Evolutionary conservation across 30 jellyfish, hydroid and myxozoan species (phyloP).

Genomic region (Pseudorhiza aurosa): DNA sequence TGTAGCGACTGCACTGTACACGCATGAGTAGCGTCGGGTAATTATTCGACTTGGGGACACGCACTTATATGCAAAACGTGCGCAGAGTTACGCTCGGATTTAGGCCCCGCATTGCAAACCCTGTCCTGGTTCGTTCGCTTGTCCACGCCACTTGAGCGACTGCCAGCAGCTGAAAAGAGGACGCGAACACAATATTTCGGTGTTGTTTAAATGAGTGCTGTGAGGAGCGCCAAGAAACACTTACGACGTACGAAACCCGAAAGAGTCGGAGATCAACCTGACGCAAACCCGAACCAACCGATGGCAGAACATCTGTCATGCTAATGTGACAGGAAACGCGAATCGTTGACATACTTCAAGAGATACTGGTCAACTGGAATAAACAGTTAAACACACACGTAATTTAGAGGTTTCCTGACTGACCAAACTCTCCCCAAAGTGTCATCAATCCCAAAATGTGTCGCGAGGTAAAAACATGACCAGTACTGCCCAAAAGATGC

Average conservation of each 20-base stretch:
- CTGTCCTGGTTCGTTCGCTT: too few relatives aligned
- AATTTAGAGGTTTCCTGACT: neutral
- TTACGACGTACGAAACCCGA: constrained; percentile 7
- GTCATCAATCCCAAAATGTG: neutral
- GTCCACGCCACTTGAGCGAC: too few relatives aligned
- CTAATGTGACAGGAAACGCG: neutral
- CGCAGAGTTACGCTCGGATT: too few relatives aligned
- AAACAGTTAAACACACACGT: neutral
- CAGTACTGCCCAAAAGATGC: too few relatives aligned
- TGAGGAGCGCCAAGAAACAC: neutral
- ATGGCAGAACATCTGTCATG: neutral
- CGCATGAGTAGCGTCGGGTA: too few relatives aligned
- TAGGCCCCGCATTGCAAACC: too few relatives aligned
- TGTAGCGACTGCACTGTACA: too few relatives aligned
- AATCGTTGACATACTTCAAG: neutral
- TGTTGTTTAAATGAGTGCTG: too few relatives aligned
- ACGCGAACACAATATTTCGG: too few relatives aligned
- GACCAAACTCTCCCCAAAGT: neutral
- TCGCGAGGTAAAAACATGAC: neutral
- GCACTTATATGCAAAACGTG: too few relatives aligned
- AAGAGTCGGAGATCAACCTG: neutral
- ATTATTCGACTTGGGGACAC: too few relatives aligned
- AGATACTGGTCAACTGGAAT: neutral
- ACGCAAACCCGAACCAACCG: neutral
- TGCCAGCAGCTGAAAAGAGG: too few relatives aligned